Evolutionary conservation across 2,797 vertebrate genomes (phyloP).

Genomic region (Gymnodraco acuticeps): DNA sequence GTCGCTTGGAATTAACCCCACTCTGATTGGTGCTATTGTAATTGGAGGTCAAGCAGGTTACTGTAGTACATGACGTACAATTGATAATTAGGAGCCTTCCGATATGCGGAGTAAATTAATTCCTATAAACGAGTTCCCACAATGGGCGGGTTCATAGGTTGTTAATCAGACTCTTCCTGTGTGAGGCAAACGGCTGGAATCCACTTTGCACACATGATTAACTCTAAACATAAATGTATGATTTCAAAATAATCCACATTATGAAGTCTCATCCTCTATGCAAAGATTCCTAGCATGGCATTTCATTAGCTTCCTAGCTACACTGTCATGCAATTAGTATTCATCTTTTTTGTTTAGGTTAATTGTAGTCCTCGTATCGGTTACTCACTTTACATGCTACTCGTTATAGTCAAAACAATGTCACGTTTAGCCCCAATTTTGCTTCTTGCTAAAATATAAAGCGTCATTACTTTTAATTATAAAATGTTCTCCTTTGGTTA

Average conservation of each 20-base stretch:
- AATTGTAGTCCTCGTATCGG: neutral
- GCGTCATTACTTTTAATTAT: too few relatives aligned
- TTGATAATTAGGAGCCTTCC: constrained; percentile 78
- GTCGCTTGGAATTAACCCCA: constrained; percentile 73
- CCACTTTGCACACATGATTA: constrained; percentile 56
- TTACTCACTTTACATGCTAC: neutral
- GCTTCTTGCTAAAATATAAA: too few relatives aligned
- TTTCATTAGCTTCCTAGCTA: neutral
- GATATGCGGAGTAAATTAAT: constrained; percentile 72
- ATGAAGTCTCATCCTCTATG: neutral
- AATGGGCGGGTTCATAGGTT: constrained; percentile 68
- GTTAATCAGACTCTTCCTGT: constrained; percentile 61
- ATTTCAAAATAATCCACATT: constrained; percentile 33
- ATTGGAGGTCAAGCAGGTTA: constrained; percentile 73
- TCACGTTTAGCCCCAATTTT: neutral
- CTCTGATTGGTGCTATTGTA: constrained; percentile 78
- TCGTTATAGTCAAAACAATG: neutral
- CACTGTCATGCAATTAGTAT: neutral
- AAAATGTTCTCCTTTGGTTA: neutral
- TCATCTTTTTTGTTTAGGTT: neutral
- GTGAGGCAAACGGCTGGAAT: constrained; percentile 40
- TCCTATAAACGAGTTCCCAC: constrained; percentile 55
- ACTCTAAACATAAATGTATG: constrained; percentile 36
- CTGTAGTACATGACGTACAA: constrained; percentile 74
- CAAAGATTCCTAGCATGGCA: neutral